Evolutionary conservation across 1,140 invertebrate genomes (phyloP).

Genomic region (Andricus grossulariae): DNA sequence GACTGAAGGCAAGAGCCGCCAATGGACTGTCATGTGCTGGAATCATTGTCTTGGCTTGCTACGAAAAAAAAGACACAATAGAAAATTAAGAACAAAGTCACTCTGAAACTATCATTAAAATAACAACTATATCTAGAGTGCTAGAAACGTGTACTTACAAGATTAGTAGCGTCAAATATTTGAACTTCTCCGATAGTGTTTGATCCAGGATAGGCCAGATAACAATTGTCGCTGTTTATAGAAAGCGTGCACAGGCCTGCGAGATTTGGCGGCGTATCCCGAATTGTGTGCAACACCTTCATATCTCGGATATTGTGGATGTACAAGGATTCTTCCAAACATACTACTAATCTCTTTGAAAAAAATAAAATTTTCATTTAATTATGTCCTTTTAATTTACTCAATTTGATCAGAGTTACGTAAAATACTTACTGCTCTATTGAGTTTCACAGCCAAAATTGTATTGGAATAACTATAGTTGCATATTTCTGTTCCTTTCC

Average conservation of each 20-base stretch:
- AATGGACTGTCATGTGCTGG: slow-evolving; percentile 97
- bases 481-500: slow-evolving; percentile 98
- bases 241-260: slow-evolving; percentile 95
- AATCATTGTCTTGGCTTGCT: slow-evolving; percentile 97
- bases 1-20: slow-evolving; percentile 95
- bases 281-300: slow-evolving; percentile 98
- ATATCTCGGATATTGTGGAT: slow-evolving; percentile 99
- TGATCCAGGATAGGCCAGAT: slow-evolving; percentile 97
- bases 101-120: background rate
- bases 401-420: background rate
- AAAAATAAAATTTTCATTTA: slow-evolving; percentile 32
- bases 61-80: slow-evolving; percentile 56
- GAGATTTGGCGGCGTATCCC: slow-evolving; percentile 97
- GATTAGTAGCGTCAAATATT: slow-evolving; percentile 97
- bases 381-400: background rate
- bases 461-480: slow-evolving; percentile 99
- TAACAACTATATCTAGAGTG: background rate
- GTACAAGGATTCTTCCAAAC: slow-evolving; percentile 97
- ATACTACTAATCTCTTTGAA: slow-evolving; percentile 94
- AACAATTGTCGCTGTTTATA: slow-evolving; percentile 91
- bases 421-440: slow-evolving; percentile 88
- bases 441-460: slow-evolving; percentile 96
- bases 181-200: slow-evolving; percentile 96
- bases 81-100: slow-evolving; percentile 13
- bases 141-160: slow-evolving; percentile 79